phyloP scores from a whole-genome alignment of 2,888 invertebrate species.

The Allolobophora icterica region DNA sequence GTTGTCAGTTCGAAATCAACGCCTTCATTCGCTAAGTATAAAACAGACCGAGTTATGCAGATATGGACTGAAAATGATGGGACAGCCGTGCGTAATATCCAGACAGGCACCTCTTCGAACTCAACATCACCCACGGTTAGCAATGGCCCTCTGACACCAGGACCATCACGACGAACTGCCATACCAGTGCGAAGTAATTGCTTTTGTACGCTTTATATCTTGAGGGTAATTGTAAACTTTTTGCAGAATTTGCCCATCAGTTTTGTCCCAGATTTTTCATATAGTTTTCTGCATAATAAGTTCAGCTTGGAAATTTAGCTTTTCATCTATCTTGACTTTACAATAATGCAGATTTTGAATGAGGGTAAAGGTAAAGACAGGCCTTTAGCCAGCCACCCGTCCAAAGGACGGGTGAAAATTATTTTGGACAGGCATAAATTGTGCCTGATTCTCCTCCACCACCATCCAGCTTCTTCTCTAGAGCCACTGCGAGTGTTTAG shows the following conservation, averaged over 20 bases:
- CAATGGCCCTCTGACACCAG: background rate
- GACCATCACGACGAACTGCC: slow-evolving; percentile 13
- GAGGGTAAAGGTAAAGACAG: too few species aligned
- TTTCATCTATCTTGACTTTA: too few species aligned
- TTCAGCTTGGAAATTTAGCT: too few species aligned
- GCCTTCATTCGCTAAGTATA: slow-evolving; percentile 11
- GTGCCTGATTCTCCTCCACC: too few species aligned
- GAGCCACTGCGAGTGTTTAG: too few species aligned
- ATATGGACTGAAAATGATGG: background rate
- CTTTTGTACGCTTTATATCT: background rate
- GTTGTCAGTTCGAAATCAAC: slow-evolving; percentile 8
- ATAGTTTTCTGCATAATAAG: background rate
- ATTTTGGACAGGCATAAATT: too few species aligned
- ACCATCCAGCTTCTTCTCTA: too few species aligned
- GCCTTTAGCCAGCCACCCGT: too few species aligned
- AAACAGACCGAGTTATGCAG: background rate
- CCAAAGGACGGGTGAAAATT: too few species aligned
- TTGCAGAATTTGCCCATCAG: background rate
- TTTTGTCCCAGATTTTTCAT: background rate
- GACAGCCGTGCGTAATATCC: background rate
- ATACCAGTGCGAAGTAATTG: slow-evolving; percentile 27
- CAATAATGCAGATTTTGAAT: too few species aligned
- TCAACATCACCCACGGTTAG: background rate
- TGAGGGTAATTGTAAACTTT: background rate
- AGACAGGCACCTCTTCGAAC: background rate